A percentile compares a stretch with the other conserved stretches of the same genome.
These are phyloP conservation scores for Leptocoma aspasia DNA, from an alignment of 2,113 vertebrate genomes.

Conservation along the genomic window DNA sequence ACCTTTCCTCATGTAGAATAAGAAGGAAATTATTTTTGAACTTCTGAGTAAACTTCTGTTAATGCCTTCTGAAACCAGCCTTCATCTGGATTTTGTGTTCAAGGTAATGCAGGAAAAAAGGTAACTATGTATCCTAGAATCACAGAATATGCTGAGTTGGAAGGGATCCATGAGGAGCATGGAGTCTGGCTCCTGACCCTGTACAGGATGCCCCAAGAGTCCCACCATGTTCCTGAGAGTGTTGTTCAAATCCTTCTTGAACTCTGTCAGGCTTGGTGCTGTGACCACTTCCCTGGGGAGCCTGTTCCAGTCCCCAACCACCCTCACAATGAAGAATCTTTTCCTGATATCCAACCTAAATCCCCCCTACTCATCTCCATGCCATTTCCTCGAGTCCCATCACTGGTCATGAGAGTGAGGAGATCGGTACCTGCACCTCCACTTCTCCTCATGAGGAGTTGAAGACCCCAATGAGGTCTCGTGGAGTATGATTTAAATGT, in stretches of 20 bases:
- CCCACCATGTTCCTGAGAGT: not conserved
- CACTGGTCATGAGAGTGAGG: not conserved
- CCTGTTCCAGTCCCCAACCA: not conserved
- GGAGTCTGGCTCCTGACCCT: not conserved
- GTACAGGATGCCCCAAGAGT: not conserved
- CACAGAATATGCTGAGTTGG: not conserved
- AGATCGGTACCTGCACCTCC: rapidly evolving
- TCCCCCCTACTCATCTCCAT: rapidly evolving
- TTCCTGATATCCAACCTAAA: not conserved
- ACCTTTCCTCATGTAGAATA: not conserved
- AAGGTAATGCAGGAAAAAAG: not conserved
- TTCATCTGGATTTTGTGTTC: not conserved
- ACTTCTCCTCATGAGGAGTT: not conserved
- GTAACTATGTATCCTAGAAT: not conserved
- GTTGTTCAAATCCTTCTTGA: not conserved
- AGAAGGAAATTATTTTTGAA: not conserved
- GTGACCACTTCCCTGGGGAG: not conserved
- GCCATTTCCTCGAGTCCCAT: rapidly evolving
- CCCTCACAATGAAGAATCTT: not conserved
- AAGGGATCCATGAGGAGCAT: not conserved
- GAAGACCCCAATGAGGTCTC: not conserved
- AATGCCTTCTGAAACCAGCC: not conserved
- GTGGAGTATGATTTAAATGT: not conserved
- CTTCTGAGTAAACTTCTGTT: not conserved
- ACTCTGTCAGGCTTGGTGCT: not conserved